Evolutionary conservation across 2,113 vertebrate genomes (phyloP).

Genomic region (Forbesichthys papilliferus): DNA sequence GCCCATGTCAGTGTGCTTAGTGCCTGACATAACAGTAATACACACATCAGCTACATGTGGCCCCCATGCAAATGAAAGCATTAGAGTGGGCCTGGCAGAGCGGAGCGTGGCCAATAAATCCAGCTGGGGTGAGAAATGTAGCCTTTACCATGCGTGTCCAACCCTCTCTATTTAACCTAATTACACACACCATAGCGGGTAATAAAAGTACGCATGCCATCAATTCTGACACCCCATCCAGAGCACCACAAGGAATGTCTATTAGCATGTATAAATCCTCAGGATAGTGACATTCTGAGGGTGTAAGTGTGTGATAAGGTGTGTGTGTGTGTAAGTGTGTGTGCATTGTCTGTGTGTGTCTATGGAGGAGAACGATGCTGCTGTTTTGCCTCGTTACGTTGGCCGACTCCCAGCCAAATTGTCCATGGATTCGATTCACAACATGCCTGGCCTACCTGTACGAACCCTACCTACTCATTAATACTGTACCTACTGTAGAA

Average conservation of each 20-base stretch:
- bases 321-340: conserved; percentile 42
- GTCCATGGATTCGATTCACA: too few species aligned
- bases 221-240: conserved; percentile 76
- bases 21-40: conserved; percentile 69
- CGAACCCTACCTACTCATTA: too few species aligned
- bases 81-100: conserved; percentile 69
- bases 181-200: conserved; percentile 79
- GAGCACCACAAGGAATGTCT: conserved; percentile 63
- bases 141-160: conserved; percentile 74
- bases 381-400: too few species aligned
- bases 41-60: conserved; percentile 71
- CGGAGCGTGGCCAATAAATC: conserved; percentile 76
- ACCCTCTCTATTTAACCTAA: conserved; percentile 80
- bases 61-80: conserved; percentile 76
- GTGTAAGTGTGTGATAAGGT: conserved; percentile 52
- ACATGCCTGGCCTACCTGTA: too few species aligned
- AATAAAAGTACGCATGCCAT: conserved; percentile 79
- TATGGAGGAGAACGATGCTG: background rate
- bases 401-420: too few species aligned
- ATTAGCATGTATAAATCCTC: conserved; percentile 74
- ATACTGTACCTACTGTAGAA: too few species aligned
- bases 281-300: conserved; percentile 51
- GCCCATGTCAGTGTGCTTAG: conserved; percentile 64
- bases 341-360: conserved; percentile 13
- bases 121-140: conserved; percentile 70